Base-by-base conservation (phyloP, 2,888 invertebrate genomes). In the Podotricha telesiphe region DNA sequence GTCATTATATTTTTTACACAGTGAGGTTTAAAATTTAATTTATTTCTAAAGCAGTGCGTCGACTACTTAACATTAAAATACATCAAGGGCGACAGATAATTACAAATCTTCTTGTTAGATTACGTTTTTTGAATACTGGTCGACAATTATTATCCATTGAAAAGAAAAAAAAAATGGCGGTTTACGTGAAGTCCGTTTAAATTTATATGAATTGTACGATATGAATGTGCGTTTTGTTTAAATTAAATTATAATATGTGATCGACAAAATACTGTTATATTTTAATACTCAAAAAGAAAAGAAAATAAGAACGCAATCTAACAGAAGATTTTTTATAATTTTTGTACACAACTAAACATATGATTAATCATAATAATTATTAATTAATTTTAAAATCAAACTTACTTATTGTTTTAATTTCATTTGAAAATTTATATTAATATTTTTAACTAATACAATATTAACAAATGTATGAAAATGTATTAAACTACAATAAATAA, bases 41-140 rank as follows among this genome's bases (percentile, higher is more conserved):
- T 55, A 63, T 37, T 63, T n/a, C 58, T 65, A 59, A 68, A 68
- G 68, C 68, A 50, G 68, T 68, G 68, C 68, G 53, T 42, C 37
- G 50, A 59, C 68, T 68, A 65, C 65, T 40, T 45, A 42, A 22
- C 42, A 45, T 53, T 56, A 63, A 47, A 10, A 40, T 48, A 68
- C 47, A 62, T 37, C 47, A 55, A 67, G 53, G 62, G 55, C 67
- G 61, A 67, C 34, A 50, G 28, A 28, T 28, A 28, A 28, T 28
- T 28, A 28, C 28, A n/a, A 22, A 17, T 17, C 20, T 20, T 55
- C n/a, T 19, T 15, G 34, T 47, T 47, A 55, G 65, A 65, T 55
- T 65, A 34, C 53, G 34, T 65, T 50, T 56, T 17, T 34, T 28
- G 34, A 53, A 53, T 17, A 53, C 34, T 34, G 53, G 11, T 17